Conservation (phyloP, 2,797 vertebrate species). For the Sebastes goodei region DNA sequence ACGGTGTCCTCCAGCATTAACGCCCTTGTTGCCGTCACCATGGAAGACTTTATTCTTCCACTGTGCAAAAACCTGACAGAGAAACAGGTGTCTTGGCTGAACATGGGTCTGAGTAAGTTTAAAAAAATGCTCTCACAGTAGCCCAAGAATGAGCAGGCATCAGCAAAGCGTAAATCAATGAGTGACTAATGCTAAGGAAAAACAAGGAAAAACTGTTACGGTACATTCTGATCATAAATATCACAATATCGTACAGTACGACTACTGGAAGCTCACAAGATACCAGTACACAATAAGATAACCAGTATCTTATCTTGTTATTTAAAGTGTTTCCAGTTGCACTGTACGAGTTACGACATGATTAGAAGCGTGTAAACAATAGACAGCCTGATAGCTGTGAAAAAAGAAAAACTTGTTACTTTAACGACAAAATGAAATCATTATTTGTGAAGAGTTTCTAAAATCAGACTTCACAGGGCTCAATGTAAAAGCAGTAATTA, state of each 20-base stretch:
- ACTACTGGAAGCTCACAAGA: neutral
- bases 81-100: slow-evolving; percentile 81
- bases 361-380: neutral
- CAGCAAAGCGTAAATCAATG: neutral
- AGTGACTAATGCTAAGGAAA: neutral
- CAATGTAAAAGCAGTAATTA: neutral
- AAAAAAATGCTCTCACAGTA: neutral
- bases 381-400: neutral
- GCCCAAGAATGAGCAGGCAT: neutral
- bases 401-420: neutral
- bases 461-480: neutral
- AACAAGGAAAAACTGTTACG: neutral
- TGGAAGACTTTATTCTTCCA: slow-evolving; percentile 84
- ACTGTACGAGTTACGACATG: neutral
- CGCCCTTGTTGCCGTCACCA: slow-evolving; percentile 86
- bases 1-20: slow-evolving; percentile 90
- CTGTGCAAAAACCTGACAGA: slow-evolving; percentile 70
- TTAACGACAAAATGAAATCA: neutral
- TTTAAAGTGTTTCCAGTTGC: neutral
- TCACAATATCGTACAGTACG: neutral
- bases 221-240: neutral
- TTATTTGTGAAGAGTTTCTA: neutral
- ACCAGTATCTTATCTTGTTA: slow-evolving; percentile 24
- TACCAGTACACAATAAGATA: neutral
- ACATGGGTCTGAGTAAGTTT: slow-evolving; percentile 87